phyloP scores from a whole-genome alignment of 2,113 vertebrate genomes.

The Athene noctua region DNA sequence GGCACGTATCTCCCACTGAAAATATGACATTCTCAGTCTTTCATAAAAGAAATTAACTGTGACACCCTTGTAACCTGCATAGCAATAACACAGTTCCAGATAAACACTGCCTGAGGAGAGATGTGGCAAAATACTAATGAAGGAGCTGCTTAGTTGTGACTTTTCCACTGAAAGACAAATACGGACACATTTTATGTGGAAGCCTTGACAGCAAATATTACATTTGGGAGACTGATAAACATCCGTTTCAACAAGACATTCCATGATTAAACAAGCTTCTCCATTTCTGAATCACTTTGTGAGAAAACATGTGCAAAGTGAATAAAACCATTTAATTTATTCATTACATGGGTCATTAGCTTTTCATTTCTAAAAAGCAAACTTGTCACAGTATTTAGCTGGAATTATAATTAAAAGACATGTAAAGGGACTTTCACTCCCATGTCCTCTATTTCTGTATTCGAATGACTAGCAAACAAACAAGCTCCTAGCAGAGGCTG shows the following conservation, averaged over 20 bases:
- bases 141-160: neutral
- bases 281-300: neutral
- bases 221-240: neutral
- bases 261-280: neutral
- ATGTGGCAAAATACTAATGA: constrained; percentile 17
- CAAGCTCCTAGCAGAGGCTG: neutral
- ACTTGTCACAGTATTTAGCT: neutral
- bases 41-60: neutral
- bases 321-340: constrained; percentile 13
- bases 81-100: neutral
- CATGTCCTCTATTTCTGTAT: neutral
- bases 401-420: constrained; percentile 8
- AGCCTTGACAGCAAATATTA: neutral
- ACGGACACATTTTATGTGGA: rapidly evolving
- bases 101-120: neutral
- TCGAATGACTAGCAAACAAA: neutral
- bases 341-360: constrained; percentile 5
- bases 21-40: neutral
- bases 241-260: neutral
- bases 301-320: neutral
- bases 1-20: neutral
- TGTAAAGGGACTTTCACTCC: neutral
- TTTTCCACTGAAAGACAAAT: neutral
- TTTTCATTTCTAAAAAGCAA: constrained; percentile 35
- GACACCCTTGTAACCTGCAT: neutral